phyloP scores from a whole-genome alignment of 2,888 invertebrate species.

The Anorthoa munda region DNA sequence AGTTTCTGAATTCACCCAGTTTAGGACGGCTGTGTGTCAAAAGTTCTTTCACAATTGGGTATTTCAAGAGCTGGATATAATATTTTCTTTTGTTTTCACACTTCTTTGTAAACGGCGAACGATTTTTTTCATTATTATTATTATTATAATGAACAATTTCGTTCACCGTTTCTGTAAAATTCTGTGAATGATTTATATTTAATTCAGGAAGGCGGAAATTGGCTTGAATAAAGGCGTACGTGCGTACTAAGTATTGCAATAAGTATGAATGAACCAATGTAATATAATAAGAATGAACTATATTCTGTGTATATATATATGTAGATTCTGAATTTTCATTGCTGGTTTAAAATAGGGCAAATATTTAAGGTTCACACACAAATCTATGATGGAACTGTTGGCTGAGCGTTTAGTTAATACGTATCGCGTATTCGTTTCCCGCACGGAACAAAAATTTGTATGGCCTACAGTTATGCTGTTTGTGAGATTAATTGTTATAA shows the following conservation, averaged over 20 bases:
- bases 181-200: background rate
- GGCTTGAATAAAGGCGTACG: background rate
- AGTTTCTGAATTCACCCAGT: slow-evolving; percentile 66
- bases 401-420: too few relatives aligned
- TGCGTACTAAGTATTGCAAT: background rate
- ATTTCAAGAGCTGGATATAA: slow-evolving; percentile 48
- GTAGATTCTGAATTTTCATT: background rate
- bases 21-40: slow-evolving; percentile 56
- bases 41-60: slow-evolving; percentile 65
- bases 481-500: too few relatives aligned
- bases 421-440: too few relatives aligned
- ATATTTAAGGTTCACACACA: too few relatives aligned
- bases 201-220: background rate
- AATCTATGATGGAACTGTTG: too few relatives aligned
- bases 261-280: background rate
- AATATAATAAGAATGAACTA: background rate
- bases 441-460: too few relatives aligned
- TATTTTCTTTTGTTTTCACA: slow-evolving; percentile 45
- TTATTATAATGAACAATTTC: background rate
- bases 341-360: background rate
- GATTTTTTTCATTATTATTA: too few relatives aligned
- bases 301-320: background rate
- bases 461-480: too few relatives aligned
- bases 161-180: background rate
- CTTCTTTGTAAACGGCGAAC: background rate